Percentiles rank a stretch among this genome's conserved stretches.
Evolutionary conservation across 1,140 invertebrate genomes (phyloP).

Genomic region (Camponotus floridanus): DNA sequence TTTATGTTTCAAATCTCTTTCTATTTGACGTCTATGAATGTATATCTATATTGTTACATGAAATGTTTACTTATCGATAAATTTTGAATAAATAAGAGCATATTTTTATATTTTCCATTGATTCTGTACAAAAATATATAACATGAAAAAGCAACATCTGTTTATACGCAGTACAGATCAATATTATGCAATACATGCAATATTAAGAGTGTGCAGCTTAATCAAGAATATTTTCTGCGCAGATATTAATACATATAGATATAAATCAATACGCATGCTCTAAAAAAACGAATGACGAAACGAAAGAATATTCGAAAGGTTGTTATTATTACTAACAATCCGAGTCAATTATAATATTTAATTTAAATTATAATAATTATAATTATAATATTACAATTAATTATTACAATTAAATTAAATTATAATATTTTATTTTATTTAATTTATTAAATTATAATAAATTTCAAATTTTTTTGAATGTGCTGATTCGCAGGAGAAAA

Average conservation of each 20-base stretch:
- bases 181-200: background rate
- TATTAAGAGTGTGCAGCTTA: background rate
- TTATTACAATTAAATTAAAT: too few species aligned
- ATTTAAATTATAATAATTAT: too few species aligned
- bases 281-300: background rate
- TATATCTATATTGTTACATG: background rate
- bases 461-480: constrained; percentile 31
- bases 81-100: constrained; percentile 1
- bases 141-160: constrained; percentile 13
- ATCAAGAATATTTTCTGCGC: constrained; percentile 13
- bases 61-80: constrained; percentile 16
- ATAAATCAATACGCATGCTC: constrained; percentile 18
- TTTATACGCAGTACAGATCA: constrained; percentile 21
- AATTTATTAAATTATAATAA: background rate
- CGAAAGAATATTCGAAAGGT: background rate
- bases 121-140: background rate
- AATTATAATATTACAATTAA: too few species aligned
- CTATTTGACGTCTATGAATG: background rate
- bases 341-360: constrained; percentile 31
- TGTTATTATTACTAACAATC: constrained; percentile 40
- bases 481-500: background rate
- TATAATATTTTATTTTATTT: too few species aligned
- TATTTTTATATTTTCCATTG: background rate
- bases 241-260: constrained; percentile 49
- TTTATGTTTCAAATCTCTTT: background rate